phyloP scores from a whole-genome alignment of 2,888 invertebrate species.

The Coelinius sp. region DNA sequence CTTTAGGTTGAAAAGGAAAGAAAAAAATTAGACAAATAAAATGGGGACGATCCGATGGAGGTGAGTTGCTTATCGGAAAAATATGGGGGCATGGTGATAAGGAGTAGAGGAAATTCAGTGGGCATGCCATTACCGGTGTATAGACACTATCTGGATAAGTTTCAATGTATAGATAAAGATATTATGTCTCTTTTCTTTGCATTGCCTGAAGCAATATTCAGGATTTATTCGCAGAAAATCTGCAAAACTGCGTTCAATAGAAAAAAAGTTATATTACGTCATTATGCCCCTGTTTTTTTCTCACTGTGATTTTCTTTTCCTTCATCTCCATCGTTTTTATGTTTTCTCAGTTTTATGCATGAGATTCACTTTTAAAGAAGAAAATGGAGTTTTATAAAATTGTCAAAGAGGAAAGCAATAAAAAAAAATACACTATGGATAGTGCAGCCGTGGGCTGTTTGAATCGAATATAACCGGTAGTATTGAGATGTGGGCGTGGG shows the following conservation, averaged over 20 bases:
- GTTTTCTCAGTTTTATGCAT: not conserved
- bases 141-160: not conserved
- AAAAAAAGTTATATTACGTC: not conserved
- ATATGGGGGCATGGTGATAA: no score
- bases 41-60: not conserved
- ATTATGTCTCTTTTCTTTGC: not conserved
- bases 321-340: not conserved
- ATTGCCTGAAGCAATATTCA: not conserved
- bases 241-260: not conserved
- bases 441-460: slow-evolving; percentile 3
- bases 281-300: not conserved
- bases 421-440: slow-evolving; percentile 7
- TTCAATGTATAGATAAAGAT: not conserved
- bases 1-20: no score
- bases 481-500: not conserved
- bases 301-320: not conserved
- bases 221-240: not conserved
- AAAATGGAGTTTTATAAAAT: not conserved
- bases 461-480: slow-evolving; percentile 24
- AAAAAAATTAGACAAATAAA: slow-evolving; percentile 16
- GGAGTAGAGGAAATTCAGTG: not conserved
- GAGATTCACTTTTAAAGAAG: slow-evolving; percentile 11
- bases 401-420: not conserved
- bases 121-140: slow-evolving; percentile 20
- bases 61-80: not conserved